A percentile compares a stretch with the other conserved stretches of the same genome.
These are phyloP conservation scores for Limnodromus scolopaceus DNA, from an alignment of 2,797 vertebrate species.

Conservation along the genomic window DNA sequence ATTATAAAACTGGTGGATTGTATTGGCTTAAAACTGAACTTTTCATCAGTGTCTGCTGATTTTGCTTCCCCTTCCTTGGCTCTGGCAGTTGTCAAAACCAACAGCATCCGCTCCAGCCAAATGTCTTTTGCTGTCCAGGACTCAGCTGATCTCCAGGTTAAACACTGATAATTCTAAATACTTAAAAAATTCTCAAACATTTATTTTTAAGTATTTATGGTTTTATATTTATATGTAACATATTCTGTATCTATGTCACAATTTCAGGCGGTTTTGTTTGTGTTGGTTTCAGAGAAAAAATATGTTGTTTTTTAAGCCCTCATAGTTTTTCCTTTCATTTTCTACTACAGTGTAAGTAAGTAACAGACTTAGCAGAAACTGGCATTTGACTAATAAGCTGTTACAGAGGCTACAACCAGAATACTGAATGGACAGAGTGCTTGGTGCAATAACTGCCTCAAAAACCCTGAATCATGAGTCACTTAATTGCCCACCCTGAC, in stretches of 20 bases:
- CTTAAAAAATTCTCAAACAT: neutral
- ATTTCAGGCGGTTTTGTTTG: neutral
- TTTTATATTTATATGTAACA: neutral
- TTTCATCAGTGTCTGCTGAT: slow-evolving; percentile 69
- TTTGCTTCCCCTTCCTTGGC: slow-evolving; percentile 83
- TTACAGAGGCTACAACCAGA: neutral
- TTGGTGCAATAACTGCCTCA: neutral
- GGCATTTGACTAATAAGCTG: neutral
- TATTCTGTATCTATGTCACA: neutral
- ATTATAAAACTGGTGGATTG: slow-evolving; percentile 86
- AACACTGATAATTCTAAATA: neutral
- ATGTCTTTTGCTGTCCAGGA: slow-evolving; percentile 82
- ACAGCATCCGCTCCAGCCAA: slow-evolving; percentile 78
- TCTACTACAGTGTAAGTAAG: neutral
- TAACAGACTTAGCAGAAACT: neutral
- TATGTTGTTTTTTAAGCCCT: neutral
- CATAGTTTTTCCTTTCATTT: neutral
- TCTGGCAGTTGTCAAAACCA: slow-evolving; percentile 83
- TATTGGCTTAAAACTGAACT: slow-evolving; percentile 85
- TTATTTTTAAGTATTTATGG: neutral
- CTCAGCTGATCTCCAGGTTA: slow-evolving; percentile 85
- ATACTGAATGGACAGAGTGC: neutral
- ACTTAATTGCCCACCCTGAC: neutral
- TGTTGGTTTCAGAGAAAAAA: neutral
- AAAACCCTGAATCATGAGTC: neutral